Base-by-base conservation (phyloP, 2,888 invertebrate genomes). In the Machimus rusticus region DNA sequence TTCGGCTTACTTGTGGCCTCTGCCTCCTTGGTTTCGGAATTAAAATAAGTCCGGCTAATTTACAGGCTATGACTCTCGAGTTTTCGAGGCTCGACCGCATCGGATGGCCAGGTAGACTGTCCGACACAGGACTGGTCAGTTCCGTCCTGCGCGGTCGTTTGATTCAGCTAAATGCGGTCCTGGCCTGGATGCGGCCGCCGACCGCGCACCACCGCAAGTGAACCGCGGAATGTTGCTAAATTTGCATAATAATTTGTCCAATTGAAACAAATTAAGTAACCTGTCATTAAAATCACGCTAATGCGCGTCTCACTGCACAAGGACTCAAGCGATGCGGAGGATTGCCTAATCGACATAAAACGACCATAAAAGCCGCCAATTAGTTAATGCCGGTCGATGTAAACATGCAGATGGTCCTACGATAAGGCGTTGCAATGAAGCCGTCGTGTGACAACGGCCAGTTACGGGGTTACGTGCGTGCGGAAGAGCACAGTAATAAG, bases 21-120 rank as follows among this genome's bases (percentile, higher is more conserved):
- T 74, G 43, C 57, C 77, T 74, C 37, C 51, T 86, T 51, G 37
- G 23, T 12, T 78, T 57, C 34, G 37, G 84, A 87, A 85, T 85
- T 37, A 57, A 85, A 87, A 87, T 88, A 55, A 87, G 87, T 86
- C 82, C 86, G 81, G 77, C 74, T 88, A 88, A 88, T 88, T 87
- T 86, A 82, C 16, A 74, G 74, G 78, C 43, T 87, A 87, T 88
- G 88, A 88, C 88, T 87, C 74, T 87, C 46, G 46, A 14, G 66
- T 87, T 87, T 87, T 28, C 57, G 66, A 28, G 86, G 31, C n/a
- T 46, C 43, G 16, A 37, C 66, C 46, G 43, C 78, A 55, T 77
- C 84, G 51, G 74, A 66, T 87, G 66, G 31, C 34, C 57, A 66
- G 39, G 43, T 84, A 66, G 66, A 66, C 8, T 9, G 66, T 23